phyloP scores from a whole-genome alignment of 1,140 invertebrate genomes.

The Drosophila asahinai region DNA sequence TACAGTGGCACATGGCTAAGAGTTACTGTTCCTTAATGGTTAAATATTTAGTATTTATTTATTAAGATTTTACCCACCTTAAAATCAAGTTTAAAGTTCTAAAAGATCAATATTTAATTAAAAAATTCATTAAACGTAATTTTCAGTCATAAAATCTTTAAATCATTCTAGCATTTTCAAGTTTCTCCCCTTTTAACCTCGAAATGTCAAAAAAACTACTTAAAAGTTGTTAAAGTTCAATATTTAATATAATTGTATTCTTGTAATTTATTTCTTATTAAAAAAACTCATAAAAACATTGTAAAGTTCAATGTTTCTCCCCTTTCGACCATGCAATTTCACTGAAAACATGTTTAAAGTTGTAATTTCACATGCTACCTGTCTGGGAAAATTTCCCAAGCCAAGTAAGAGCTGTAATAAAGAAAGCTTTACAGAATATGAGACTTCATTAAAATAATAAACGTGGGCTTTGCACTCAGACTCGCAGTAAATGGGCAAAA shows the following conservation, averaged over 20 bases:
- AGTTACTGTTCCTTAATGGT: neutral
- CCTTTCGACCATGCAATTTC: neutral
- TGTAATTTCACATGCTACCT: constrained; percentile 19
- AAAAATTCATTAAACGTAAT: too few species aligned
- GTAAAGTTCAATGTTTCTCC: constrained; percentile 9
- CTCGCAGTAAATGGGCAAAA: neutral
- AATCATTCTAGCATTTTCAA: too few species aligned
- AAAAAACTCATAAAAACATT: constrained; percentile 6
- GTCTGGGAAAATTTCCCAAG: constrained; percentile 11
- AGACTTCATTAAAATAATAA: constrained; percentile 10
- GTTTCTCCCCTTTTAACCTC: too few species aligned
- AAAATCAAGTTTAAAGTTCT: too few species aligned
- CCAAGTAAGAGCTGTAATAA: constrained; percentile 11
- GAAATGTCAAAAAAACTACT: neutral
- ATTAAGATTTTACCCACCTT: too few species aligned
- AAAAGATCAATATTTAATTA: too few species aligned
- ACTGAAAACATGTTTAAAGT: constrained; percentile 14
- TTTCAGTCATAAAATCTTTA: too few species aligned
- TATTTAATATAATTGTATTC: neutral
- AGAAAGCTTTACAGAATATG: constrained; percentile 11
- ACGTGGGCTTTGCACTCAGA: neutral
- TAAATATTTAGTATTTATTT: neutral
- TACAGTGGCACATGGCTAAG: constrained; percentile 26
- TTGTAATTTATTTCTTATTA: neutral
- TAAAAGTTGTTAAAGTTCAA: neutral